Conservation (phyloP, 2,113 vertebrate species). For the Cyprinodon tularosa region DNA sequence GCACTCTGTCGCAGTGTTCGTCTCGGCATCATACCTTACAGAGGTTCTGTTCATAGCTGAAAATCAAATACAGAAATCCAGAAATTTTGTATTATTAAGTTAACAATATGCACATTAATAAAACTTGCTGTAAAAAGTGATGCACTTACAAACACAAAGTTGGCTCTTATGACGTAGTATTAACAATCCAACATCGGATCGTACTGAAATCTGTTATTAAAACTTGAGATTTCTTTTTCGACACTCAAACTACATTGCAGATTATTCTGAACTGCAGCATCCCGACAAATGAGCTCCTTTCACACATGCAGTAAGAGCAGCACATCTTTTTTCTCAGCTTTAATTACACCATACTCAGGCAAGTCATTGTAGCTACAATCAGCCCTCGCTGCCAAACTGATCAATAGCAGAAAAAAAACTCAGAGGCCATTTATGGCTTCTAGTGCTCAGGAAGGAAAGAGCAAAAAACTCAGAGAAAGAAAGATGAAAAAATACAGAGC, state of each 20-base stretch:
- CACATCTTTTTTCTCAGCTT: slow-evolving; percentile 56
- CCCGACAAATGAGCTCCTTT: slow-evolving; percentile 25
- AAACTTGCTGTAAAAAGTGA: neutral
- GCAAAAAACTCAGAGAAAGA: neutral
- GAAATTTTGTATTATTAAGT: slow-evolving; percentile 9
- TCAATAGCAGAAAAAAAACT: slow-evolving; percentile 20
- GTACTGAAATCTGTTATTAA: neutral
- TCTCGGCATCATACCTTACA: slow-evolving; percentile 38
- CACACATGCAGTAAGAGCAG: slow-evolving; percentile 13
- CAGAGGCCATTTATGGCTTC: neutral
- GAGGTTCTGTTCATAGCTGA: slow-evolving; percentile 59
- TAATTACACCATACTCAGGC: slow-evolving; percentile 60
- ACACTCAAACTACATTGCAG: slow-evolving; percentile 7
- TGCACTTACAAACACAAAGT: neutral
- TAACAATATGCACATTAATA: slow-evolving; percentile 14
- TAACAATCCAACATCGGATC: neutral
- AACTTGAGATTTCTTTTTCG: neutral
- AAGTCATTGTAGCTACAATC: slow-evolving; percentile 38
- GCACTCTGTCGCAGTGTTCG: slow-evolving; percentile 46
- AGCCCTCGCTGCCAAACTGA: slow-evolving; percentile 37
- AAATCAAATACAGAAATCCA: slow-evolving; percentile 37
- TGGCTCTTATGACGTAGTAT: neutral
- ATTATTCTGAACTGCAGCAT: slow-evolving; percentile 9
- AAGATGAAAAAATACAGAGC: neutral
- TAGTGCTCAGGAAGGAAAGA: neutral